Percentiles rank a stretch among this genome's conserved stretches.
phyloP scores from a whole-genome alignment of 2,113 vertebrate genomes.

The Polyodon spathula region DNA sequence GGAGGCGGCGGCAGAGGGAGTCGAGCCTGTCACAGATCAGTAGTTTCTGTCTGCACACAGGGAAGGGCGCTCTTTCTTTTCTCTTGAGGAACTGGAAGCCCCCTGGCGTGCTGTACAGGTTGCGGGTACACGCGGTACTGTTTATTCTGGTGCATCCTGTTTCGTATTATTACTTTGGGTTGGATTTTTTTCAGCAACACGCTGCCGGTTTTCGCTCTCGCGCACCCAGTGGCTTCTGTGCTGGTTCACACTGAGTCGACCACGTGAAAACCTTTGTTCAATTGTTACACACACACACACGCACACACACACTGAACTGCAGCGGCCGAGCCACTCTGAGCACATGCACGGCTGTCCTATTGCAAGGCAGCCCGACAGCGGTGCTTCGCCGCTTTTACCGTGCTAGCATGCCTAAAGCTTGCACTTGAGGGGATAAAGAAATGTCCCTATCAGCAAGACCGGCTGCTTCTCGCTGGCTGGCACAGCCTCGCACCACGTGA shows the following conservation, averaged over 20 bases:
- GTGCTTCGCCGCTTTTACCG: neutral
- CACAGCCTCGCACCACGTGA: neutral
- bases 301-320: neutral
- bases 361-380: neutral
- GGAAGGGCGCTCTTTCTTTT: too few relatives aligned
- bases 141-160: too few relatives aligned
- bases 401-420: too few relatives aligned
- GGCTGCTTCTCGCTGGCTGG: too few relatives aligned
- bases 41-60: too few relatives aligned
- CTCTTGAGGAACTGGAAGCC: too few relatives aligned
- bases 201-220: neutral
- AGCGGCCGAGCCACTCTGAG: neutral
- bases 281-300: neutral
- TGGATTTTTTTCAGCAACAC: neutral
- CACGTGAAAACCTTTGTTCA: neutral
- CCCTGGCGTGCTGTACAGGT: too few relatives aligned
- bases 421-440: neutral
- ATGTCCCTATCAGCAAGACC: too few relatives aligned
- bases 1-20: too few relatives aligned
- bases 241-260: neutral
- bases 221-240: neutral
- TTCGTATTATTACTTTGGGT: neutral
- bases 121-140: too few relatives aligned
- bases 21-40: too few relatives aligned
- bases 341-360: too few relatives aligned